A percentile compares a stretch with the other conserved stretches of the same genome.
Evolutionary conservation across 2,888 invertebrate species (phyloP).

Genomic region (Plutella xylostella): DNA sequence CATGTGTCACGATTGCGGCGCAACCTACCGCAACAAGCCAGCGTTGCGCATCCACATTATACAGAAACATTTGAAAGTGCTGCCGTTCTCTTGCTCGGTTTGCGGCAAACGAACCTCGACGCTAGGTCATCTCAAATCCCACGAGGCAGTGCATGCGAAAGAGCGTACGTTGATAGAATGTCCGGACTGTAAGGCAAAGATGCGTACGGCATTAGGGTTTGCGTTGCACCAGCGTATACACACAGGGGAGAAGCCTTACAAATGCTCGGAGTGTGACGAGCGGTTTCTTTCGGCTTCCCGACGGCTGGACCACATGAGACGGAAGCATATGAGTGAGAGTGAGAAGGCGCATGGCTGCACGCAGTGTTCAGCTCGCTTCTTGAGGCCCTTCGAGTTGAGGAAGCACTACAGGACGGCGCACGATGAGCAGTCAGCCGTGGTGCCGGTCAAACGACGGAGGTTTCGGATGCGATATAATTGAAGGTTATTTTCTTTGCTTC

Average conservation of each 20-base stretch:
- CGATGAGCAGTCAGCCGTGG: constrained; percentile 22
- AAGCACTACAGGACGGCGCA: constrained; percentile 43
- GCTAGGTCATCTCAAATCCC: constrained; percentile 37
- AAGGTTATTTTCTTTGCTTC: constrained; percentile 11
- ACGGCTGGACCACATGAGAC: constrained; percentile 44
- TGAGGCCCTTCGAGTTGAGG: constrained; percentile 47
- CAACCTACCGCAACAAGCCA: constrained; percentile 40
- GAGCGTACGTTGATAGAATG: constrained; percentile 37
- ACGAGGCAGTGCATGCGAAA: constrained; percentile 34
- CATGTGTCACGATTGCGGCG: constrained; percentile 44
- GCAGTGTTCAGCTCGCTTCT: constrained; percentile 41
- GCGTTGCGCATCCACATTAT: constrained; percentile 46
- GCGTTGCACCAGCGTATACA: constrained; percentile 46
- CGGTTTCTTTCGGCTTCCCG: constrained; percentile 49
- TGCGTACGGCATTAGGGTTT: constrained; percentile 39
- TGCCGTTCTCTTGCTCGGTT: constrained; percentile 39
- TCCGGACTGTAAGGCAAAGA: constrained; percentile 37
- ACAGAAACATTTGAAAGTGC: constrained; percentile 47
- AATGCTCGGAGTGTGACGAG: constrained; percentile 43
- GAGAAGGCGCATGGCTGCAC: constrained; percentile 43
- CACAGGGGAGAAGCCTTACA: constrained; percentile 44
- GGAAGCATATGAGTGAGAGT: constrained; percentile 35
- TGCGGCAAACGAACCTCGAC: constrained; percentile 53
- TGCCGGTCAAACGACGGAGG: constrained; percentile 13
- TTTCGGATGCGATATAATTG: constrained; percentile 8